These are phyloP conservation scores for Engystomops pustulosus DNA, from an alignment of 2,113 vertebrate genomes.

Conservation along the genomic window DNA sequence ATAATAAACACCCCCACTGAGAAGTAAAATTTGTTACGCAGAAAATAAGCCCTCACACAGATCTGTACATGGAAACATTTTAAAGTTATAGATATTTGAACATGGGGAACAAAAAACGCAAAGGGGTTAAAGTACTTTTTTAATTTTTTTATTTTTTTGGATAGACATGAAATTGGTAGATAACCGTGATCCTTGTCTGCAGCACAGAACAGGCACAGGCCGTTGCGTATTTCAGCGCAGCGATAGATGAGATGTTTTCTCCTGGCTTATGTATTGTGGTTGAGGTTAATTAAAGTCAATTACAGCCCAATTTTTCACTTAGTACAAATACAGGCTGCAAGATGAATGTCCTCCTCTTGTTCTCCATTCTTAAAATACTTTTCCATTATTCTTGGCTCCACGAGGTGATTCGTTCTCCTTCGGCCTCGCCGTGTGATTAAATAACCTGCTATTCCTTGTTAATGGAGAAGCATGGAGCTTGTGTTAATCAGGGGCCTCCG, in stretches of 20 bases:
- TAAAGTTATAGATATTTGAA: no score
- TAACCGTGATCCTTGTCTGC: no score
- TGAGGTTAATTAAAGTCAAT: slow-evolving; percentile 51
- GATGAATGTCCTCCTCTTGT: slow-evolving; percentile 37
- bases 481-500: background rate
- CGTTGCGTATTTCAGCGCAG: background rate
- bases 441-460: slow-evolving; percentile 5
- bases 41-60: no score
- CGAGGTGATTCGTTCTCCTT: slow-evolving; percentile 19
- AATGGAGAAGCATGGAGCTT: background rate
- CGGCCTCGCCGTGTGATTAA: background rate
- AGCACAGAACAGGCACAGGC: background rate
- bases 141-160: no score
- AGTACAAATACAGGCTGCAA: slow-evolving; percentile 38
- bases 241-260: background rate
- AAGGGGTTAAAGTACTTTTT: no score
- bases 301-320: slow-evolving; percentile 46
- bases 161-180: background rate
- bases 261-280: slow-evolving; percentile 56
- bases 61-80: no score
- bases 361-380: slow-evolving; percentile 22
- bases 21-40: no score
- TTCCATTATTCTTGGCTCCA: slow-evolving; percentile 41
- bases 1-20: no score
- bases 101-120: no score